Evolutionary conservation across 2,797 vertebrate genomes (phyloP).

Genomic region (Halcyon chelicuti): DNA sequence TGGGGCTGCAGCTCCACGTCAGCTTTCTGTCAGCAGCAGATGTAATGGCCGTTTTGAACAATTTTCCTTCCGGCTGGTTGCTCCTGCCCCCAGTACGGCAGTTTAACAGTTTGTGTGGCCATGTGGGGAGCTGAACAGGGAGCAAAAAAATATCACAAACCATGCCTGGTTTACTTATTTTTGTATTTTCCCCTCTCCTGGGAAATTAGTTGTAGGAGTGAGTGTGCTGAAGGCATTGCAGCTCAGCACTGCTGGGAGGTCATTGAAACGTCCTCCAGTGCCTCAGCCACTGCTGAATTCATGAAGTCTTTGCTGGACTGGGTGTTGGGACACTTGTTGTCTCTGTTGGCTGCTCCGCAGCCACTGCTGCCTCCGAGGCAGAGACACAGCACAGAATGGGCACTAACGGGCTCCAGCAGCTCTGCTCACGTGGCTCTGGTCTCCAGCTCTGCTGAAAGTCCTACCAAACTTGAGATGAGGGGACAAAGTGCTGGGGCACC

Average conservation of each 20-base stretch:
- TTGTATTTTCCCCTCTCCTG: not conserved
- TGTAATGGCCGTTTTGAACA: not conserved
- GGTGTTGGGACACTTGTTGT: not conserved
- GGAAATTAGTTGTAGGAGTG: not conserved
- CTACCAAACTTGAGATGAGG: not conserved
- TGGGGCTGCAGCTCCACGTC: accelerated
- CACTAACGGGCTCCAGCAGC: not conserved
- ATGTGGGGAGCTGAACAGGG: not conserved
- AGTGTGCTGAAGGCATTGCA: not conserved
- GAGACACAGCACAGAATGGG: not conserved
- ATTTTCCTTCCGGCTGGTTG: not conserved
- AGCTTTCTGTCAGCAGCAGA: not conserved
- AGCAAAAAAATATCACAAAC: not conserved
- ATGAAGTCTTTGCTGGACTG: not conserved
- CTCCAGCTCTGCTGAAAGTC: not conserved
- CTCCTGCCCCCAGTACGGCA: not conserved
- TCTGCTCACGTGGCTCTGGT: not conserved
- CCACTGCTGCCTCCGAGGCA: no score
- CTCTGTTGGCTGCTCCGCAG: not conserved
- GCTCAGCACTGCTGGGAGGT: accelerated
- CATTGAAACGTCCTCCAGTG: not conserved
- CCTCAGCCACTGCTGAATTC: not conserved
- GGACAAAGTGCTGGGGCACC: not conserved
- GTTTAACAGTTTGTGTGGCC: not conserved
- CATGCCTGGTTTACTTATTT: not conserved